These are phyloP conservation scores for Stichodactyla mertensii DNA, from an alignment of 64 coral and sea anemone species.

Conservation along the genomic window DNA sequence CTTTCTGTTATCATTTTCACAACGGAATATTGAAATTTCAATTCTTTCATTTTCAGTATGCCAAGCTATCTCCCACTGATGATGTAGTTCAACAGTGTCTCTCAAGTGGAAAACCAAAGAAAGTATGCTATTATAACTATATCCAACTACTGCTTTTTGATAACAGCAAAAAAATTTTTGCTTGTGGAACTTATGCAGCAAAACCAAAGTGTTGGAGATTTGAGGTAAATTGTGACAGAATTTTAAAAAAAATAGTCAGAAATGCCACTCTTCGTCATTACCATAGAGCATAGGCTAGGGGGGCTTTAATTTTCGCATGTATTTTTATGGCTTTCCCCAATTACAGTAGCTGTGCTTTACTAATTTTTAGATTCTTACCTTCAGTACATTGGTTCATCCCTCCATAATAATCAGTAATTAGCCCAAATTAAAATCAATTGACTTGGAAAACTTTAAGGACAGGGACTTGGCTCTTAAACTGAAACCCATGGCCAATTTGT, in stretches of 20 bases:
- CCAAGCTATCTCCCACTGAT: background rate
- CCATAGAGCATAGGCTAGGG: too few relatives aligned
- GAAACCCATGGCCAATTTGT: too few relatives aligned
- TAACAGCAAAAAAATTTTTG: conserved; percentile 35
- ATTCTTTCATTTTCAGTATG: background rate
- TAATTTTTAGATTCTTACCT: too few relatives aligned
- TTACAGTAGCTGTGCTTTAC: too few relatives aligned
- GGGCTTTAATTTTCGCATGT: too few relatives aligned
- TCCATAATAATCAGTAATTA: too few relatives aligned
- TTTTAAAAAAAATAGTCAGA: too few relatives aligned
- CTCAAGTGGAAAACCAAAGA: background rate
- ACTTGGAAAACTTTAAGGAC: background rate
- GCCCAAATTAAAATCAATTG: background rate
- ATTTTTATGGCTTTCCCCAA: too few relatives aligned
- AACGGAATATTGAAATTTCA: background rate
- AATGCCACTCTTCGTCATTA: too few relatives aligned
- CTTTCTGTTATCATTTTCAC: background rate
- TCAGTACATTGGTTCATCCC: too few relatives aligned
- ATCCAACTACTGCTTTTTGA: conserved; percentile 52
- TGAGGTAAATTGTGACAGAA: conserved; percentile 31
- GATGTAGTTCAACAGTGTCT: background rate
- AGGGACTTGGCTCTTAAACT: too few relatives aligned
- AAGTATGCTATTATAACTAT: conserved; percentile 51
- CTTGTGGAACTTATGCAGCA: conserved; percentile 61
- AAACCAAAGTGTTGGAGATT: conserved; percentile 74